Base-by-base conservation (phyloP, 1,140 invertebrate genomes). In the Oscheius sp. region DNA sequence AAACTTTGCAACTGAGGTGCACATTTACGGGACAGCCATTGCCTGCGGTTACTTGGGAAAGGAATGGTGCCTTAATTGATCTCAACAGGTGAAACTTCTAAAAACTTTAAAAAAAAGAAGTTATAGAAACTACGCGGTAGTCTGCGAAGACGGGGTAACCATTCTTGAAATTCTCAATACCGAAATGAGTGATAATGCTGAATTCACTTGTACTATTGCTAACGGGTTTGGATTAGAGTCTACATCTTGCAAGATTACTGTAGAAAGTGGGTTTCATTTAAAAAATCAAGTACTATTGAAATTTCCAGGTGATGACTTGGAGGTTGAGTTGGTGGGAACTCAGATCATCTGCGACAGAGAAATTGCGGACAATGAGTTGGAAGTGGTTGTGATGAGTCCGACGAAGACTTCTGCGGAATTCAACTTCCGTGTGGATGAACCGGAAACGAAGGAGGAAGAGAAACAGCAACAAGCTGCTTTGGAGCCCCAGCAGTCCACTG, bases 91-190 rank as follows among this genome's bases (percentile, higher is more conserved):
- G 28, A 55, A 23, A 23, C 7, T 7, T 13, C n/a, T 64, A 10
- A 36, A 10, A 31, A n/a, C 23, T 63, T 10, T 15, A 15, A 13
- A 68, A 7, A 20, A 10, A 71, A 28, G 26, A 34, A 36, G 20
- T 68, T 75, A 68, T 32, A 76, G 75, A 52, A 67, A 63, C 13
- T 68, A 74, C n/a, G 35, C 76, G 63, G 35, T 76, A 13, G 52
- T 65, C 3, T 62, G 38, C 1, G 75, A 76, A 55, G 75, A 76
- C 46, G 75, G 75, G 35, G 64, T 75, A 4, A 74, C 75, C 29
- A 63, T 76, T 68, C 32, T 74, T 26, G 35, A 63, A 45, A 70
- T 76, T n/a, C 35, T 34, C 10, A 59, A 63, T 32, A 58, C 63
- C 0, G n/a, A 46, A 52, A 29, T 63, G 38, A 35, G 58, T 3